Evolutionary conservation across 1,140 invertebrate genomes (phyloP), one percentile per base, ranked within the genome.

Genomic region (Cyclina sinensis): DNA sequence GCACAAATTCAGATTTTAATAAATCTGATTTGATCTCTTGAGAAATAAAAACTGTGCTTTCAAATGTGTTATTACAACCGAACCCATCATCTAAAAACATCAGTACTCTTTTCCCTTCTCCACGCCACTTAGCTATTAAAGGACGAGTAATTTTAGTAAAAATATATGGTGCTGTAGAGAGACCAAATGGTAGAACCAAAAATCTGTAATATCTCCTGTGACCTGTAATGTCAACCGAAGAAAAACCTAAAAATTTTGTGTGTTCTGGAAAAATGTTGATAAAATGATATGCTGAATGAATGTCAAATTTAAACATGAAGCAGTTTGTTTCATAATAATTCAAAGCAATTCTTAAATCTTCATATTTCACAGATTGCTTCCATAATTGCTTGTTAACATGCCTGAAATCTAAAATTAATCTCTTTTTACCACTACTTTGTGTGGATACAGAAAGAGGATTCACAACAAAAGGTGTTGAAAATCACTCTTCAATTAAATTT

Each of bases 231-330:
- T 62, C 76, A 39, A n/a, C 7, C 37, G n/a, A 79, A 7, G 68
- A 57, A 76, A 76, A 68, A 1, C 84, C 74, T 21, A 86, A 78
- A 76, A 39, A 62, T 11, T 73, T 37, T n/a, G 70, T 74, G 37
- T 74, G 70, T 21, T 24, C 1, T 1, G 27, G 18, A 37, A 74
- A 74, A 0, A 74, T 84, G 27, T 27, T 18, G 2, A 89, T 46
- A 89, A 73, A 80, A 84, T 76, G 80, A 62, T 76, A 89, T 32
- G 51, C 88, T 12, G 68, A 84, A 78, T 84, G 51, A 54, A 84
- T 48, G 14, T 84, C 80, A 84, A 84, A 89, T 11, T 78, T 85
- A 48, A 78, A 68, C 57, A 84, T 70, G 9, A 18, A 87, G 68
- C 37, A 35, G 48, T 57, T 14, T 1, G 54, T 24, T 73, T 70